These are phyloP conservation scores for Aphaenogaster floridana DNA, from an alignment of 1,140 invertebrate species.

Conservation along the genomic window DNA sequence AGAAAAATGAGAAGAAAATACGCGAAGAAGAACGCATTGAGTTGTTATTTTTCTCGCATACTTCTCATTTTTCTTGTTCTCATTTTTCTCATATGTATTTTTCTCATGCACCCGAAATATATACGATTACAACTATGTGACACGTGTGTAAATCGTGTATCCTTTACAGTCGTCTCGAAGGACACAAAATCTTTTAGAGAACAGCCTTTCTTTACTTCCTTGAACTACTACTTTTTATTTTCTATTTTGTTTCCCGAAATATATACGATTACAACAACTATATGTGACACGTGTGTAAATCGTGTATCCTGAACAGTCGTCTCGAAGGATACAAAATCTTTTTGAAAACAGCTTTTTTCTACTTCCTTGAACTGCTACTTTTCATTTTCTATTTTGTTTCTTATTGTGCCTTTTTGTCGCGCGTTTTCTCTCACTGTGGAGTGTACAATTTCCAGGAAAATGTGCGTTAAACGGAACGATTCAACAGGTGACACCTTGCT, in stretches of 20 bases:
- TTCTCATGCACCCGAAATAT: background rate
- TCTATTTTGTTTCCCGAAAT: background rate
- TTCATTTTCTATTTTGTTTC: background rate
- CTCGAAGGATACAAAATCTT: background rate
- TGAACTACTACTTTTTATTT: background rate
- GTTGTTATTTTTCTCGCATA: background rate
- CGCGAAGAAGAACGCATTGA: background rate
- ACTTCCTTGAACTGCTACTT: background rate
- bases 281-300: background rate
- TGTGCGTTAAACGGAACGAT: slow-evolving; percentile 49
- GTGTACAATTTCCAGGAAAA: slow-evolving; percentile 64
- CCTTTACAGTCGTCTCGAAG: background rate
- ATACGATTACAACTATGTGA: background rate
- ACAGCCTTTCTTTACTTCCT: background rate
- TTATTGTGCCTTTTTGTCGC: background rate
- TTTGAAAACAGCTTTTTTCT: background rate
- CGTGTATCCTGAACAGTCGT: background rate
- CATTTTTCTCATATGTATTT: background rate
- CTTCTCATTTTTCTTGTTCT: too few relatives aligned
- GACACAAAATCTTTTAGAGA: background rate
- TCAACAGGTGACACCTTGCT: slow-evolving; percentile 73
- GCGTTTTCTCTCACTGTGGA: background rate
- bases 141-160: background rate
- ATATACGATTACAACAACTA: background rate
- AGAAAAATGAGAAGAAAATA: slow-evolving; percentile 17